Conservation (phyloP, 2,113 vertebrate species). For the Menura novaehollandiae region DNA sequence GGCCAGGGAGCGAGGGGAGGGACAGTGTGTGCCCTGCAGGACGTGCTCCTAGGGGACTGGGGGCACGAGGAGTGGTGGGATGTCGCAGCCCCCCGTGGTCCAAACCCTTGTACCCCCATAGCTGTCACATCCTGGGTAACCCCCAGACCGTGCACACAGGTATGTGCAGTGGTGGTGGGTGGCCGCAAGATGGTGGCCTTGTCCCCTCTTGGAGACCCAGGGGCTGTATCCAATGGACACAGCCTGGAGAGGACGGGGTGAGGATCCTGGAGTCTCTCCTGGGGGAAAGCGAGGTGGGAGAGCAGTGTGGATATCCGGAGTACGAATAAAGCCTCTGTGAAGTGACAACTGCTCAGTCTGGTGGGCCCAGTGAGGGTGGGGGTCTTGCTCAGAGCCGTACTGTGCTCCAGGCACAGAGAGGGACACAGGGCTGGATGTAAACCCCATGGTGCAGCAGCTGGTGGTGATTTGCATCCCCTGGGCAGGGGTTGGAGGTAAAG, state of each 20-base stretch:
- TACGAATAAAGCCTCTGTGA: conserved; percentile 46
- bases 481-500: neutral
- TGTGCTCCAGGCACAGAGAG: neutral
- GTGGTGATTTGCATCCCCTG: neutral
- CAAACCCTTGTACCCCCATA: neutral
- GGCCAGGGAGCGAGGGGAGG: neutral
- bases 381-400: accelerated
- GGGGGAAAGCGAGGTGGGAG: neutral
- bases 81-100: neutral
- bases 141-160: neutral
- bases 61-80: neutral
- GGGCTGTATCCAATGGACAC: neutral
- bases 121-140: neutral
- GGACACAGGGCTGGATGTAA: neutral
- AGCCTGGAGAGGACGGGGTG: neutral
- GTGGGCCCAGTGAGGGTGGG: neutral
- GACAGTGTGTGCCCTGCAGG: accelerated
- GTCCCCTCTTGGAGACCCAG: neutral
- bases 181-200: conserved; percentile 53
- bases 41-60: neutral
- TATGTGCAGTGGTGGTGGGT: conserved; percentile 39
- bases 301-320: neutral
- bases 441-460: neutral
- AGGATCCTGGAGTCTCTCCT: neutral
- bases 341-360: neutral